Conservation (phyloP, 2,888 invertebrate species). For the Clitarchus hookeri region DNA sequence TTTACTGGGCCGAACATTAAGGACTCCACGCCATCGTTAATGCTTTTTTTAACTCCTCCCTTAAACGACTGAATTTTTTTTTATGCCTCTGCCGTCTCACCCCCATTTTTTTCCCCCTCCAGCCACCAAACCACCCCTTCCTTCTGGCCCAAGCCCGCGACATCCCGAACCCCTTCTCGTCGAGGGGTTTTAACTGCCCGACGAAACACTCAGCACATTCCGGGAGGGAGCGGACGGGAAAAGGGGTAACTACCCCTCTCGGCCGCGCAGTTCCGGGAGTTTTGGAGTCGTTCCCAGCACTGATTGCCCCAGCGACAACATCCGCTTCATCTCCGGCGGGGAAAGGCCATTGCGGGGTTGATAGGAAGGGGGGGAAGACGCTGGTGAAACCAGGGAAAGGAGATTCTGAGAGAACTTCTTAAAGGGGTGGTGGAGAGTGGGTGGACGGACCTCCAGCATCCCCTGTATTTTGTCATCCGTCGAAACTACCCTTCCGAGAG, state of each 20-base stretch:
- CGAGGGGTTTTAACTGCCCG: background rate
- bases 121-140: background rate
- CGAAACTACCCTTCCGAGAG: too few relatives aligned
- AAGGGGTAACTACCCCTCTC: too few relatives aligned
- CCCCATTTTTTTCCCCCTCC: background rate
- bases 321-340: background rate
- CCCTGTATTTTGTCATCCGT: too few relatives aligned
- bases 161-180: background rate
- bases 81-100: background rate
- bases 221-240: too few relatives aligned
- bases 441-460: too few relatives aligned
- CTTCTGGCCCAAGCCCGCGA: background rate
- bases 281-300: background rate
- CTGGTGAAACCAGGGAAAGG: too few relatives aligned
- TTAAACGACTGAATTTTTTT: slow-evolving; percentile 1
- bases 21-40: background rate
- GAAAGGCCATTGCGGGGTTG: too few relatives aligned
- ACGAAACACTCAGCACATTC: background rate
- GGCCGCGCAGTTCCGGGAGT: background rate
- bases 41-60: background rate
- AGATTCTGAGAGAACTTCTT: background rate
- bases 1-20: background rate
- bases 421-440: too few relatives aligned
- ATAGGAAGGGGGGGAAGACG: too few relatives aligned
- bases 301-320: background rate